phyloP scores from a whole-genome alignment of 2,888 invertebrate genomes.

The Drosophila rellima region DNA sequence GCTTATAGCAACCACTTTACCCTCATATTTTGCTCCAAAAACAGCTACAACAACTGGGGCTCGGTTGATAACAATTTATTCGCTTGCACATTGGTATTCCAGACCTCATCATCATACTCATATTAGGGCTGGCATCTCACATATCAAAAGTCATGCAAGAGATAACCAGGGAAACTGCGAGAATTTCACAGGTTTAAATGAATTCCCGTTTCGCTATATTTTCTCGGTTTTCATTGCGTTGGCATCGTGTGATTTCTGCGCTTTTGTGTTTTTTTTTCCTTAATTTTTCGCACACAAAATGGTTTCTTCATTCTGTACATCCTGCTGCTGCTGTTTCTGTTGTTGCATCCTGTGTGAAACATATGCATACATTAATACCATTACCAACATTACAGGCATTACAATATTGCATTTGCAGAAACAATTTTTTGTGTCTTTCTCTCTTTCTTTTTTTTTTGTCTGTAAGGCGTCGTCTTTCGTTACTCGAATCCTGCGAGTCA shows the following conservation, averaged over 20 bases:
- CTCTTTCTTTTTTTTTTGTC: neutral
- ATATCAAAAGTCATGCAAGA: slow-evolving; percentile 16
- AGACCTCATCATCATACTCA: slow-evolving; percentile 16
- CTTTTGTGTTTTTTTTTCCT: slow-evolving; percentile 15
- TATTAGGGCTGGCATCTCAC: slow-evolving; percentile 16
- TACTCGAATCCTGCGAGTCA: slow-evolving; percentile 48
- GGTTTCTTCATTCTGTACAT: slow-evolving; percentile 6
- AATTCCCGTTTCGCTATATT: slow-evolving; percentile 2
- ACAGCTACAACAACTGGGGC: neutral
- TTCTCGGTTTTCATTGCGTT: slow-evolving; percentile 4
- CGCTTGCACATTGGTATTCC: slow-evolving; percentile 1
- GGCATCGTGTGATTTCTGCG: slow-evolving; percentile 2
- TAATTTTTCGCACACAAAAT: slow-evolving; percentile 54
- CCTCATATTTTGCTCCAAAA: neutral
- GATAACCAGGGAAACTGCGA: neutral
- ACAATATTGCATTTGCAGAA: slow-evolving; percentile 76
- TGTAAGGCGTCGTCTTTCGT: slow-evolving; percentile 38
- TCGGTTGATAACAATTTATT: slow-evolving; percentile 12
- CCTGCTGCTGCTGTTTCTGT: neutral
- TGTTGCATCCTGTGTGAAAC: slow-evolving; percentile 60
- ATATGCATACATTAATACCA: slow-evolving; percentile 79
- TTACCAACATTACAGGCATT: slow-evolving; percentile 63
- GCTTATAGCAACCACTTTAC: neutral
- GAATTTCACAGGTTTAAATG: slow-evolving; percentile 12
- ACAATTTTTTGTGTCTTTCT: slow-evolving; percentile 37